Percentiles rank a stretch among this genome's conserved stretches.
phyloP scores from a whole-genome alignment of 2,113 vertebrate genomes.

The Neotoma lepida region DNA sequence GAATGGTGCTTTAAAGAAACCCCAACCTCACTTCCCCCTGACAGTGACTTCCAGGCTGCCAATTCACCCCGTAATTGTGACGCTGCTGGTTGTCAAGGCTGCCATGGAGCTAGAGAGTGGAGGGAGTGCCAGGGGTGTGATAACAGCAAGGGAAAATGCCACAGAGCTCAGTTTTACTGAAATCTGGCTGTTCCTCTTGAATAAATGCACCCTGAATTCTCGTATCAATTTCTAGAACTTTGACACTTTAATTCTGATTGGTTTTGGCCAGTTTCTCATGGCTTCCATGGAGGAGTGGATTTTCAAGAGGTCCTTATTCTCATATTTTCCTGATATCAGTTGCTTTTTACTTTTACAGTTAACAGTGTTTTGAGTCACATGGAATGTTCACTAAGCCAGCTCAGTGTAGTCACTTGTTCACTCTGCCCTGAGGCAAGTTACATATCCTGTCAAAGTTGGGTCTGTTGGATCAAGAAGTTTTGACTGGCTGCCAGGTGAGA shows the following conservation, averaged over 20 bases:
- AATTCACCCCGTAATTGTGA: not conserved
- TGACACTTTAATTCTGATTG: not conserved
- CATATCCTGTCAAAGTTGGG: not conserved
- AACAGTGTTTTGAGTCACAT: not conserved
- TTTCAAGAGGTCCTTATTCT: not conserved
- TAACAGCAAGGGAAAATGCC: not conserved
- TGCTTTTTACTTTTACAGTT: conserved; percentile 3
- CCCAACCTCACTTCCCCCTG: not conserved
- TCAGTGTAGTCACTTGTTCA: not conserved
- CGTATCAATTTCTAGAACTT: not conserved
- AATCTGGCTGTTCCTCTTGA: not conserved
- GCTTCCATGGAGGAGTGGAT: not conserved
- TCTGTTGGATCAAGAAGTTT: not conserved
- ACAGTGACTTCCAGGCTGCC: not conserved
- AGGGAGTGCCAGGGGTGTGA: not conserved
- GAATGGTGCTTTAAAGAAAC: conserved; percentile 28
- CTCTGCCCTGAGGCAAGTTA: not conserved
- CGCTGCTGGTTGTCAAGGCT: not conserved
- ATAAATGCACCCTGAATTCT: not conserved
- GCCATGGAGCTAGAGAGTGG: not conserved
- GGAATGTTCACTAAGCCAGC: not conserved
- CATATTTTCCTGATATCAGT: not conserved
- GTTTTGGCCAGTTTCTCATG: not conserved
- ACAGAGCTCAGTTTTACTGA: not conserved
- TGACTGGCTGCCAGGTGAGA: not conserved